Evolutionary conservation across 2,888 invertebrate species (phyloP), one percentile per base, ranked within the genome.

Genomic region (Deroplatys truncata): DNA sequence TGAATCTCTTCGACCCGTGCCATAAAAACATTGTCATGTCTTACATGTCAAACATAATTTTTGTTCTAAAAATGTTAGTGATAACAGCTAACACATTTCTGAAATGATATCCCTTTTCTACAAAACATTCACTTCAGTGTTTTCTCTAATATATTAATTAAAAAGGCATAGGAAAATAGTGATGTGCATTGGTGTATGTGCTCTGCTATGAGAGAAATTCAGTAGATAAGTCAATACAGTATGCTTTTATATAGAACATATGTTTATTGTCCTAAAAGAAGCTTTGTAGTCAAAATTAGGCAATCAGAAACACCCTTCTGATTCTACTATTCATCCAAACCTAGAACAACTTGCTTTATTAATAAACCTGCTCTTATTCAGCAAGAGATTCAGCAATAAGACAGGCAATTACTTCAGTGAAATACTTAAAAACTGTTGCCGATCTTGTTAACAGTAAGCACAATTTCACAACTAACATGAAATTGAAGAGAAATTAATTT

Each of bases 1-100:
- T 90, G 90, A 86, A 90, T 91, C 72, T 91, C 90, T 91, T 91
- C 90, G 20, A 82, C 84, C 86, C 84, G 90, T 91, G 90, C 90
- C 90, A 91, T 91, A 91, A 86, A 87, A 82, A 85, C 82, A 82
- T 82, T 83, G 31, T 84, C 28, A 72, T 72, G 16, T 72, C 43
- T 16, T 72, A 25, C 56, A 72, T 72, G 56, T 28, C n/a, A 29
- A 28, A 43, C 43, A 43, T 43, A 10, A 35, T 85, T 85, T 85
- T 85, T 43, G 49, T 85, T 85, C 16, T n/a, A 49, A n/a, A 72
- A 20, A 72, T 16, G 20, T 25, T 72, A 20, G 16, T 72, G 16
- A 72, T 72, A 20, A 20, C 20, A 72, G 20, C 20, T 72, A 16
- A 72, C 56, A 72, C 20, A 43, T 43, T 43, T 43, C 43, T 43